phyloP scores from a whole-genome alignment of 1,140 invertebrate genomes.

The Papilio dardanus region DNA sequence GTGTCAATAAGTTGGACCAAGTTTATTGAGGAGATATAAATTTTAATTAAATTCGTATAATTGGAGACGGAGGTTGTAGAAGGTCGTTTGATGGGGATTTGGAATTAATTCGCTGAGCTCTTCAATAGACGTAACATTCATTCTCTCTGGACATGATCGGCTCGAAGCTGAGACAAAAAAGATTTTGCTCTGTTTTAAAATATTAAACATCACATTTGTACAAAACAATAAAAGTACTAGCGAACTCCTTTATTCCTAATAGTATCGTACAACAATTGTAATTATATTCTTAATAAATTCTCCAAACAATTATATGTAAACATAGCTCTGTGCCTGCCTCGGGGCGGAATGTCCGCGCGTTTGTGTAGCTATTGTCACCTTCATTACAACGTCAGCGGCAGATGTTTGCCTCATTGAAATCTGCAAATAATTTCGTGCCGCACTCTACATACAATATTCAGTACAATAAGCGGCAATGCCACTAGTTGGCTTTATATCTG shows the following conservation, averaged over 20 bases:
- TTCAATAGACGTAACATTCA: conserved; percentile 12
- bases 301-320: too few species aligned
- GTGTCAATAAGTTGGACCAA: background rate
- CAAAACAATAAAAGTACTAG: too few species aligned
- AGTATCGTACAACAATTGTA: too few species aligned
- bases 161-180: background rate
- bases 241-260: too few species aligned
- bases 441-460: background rate
- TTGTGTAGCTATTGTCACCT: conserved; percentile 6
- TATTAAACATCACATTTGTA: too few species aligned
- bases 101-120: conserved; percentile 12
- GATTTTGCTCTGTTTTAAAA: background rate
- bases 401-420: background rate
- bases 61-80: background rate
- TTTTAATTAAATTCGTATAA: conserved; percentile 25
- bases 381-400: conserved; percentile 9
- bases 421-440: conserved; percentile 5
- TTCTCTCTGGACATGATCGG: background rate
- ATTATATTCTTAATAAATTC: too few species aligned
- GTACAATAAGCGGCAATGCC: background rate
- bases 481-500: background rate
- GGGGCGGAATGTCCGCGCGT: background rate
- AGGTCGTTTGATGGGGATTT: conserved; percentile 7
- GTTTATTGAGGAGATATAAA: background rate
- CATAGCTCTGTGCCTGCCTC: background rate